These are phyloP conservation scores for Pelecanoides urinatrix DNA, from an alignment of 2,113 vertebrate genomes.

Conservation along the genomic window DNA sequence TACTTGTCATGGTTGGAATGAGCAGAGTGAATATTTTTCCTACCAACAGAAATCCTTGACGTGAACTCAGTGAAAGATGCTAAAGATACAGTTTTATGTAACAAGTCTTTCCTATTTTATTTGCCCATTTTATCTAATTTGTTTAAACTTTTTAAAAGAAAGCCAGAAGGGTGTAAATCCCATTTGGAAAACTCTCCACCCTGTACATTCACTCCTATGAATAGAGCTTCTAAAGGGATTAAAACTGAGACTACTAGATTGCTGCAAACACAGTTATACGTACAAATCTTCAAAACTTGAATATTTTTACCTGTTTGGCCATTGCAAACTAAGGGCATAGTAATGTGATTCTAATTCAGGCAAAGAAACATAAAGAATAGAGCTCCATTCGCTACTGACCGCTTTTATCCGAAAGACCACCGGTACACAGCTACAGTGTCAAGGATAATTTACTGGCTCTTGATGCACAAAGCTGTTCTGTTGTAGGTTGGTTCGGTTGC, in stretches of 20 bases:
- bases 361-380: not conserved
- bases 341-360: not conserved
- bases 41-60: not conserved
- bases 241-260: not conserved
- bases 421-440: rapidly evolving
- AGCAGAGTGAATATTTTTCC: not conserved
- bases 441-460: not conserved
- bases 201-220: not conserved
- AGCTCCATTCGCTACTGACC: not conserved
- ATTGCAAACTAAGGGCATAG: not conserved
- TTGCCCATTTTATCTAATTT: not conserved
- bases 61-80: not conserved
- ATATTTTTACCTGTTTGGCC: not conserved
- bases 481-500: not conserved
- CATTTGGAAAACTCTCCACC: not conserved
- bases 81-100: not conserved
- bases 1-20: not conserved
- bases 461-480: not conserved
- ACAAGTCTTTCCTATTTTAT: not conserved
- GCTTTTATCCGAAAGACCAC: not conserved
- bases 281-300: not conserved
- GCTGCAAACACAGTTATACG: not conserved
- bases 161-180: not conserved
- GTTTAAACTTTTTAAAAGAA: not conserved
- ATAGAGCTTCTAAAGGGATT: not conserved